Evolutionary conservation across 2,888 invertebrate species (phyloP).

Genomic region (Punctoribates punctum): DNA sequence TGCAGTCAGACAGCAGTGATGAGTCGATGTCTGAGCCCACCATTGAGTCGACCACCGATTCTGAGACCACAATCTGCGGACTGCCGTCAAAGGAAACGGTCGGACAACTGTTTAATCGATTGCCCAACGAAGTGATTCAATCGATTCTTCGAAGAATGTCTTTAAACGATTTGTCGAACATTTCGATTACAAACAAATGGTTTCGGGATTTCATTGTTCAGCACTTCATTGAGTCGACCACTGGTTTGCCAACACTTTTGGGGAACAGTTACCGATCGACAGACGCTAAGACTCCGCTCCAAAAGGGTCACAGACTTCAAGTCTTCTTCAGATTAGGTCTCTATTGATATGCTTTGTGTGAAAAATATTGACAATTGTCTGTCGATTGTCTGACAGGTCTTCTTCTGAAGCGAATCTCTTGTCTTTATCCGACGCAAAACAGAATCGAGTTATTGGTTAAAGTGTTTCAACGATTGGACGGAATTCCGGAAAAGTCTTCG

Average conservation of each 20-base stretch:
- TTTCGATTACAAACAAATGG: slow-evolving; percentile 31
- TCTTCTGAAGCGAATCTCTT: slow-evolving; percentile 25
- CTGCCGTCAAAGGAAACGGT: background rate
- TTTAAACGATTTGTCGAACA: slow-evolving; percentile 12
- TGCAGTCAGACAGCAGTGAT: too few relatives aligned
- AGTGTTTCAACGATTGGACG: background rate
- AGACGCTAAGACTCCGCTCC: background rate
- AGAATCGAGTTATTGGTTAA: slow-evolving; percentile 12
- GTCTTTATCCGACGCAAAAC: slow-evolving; percentile 22
- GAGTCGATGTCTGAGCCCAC: too few relatives aligned
- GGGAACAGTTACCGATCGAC: background rate
- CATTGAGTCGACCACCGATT: too few relatives aligned
- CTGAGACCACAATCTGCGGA: too few relatives aligned
- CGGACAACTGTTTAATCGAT: background rate
- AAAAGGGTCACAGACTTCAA: background rate
- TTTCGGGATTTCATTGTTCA: slow-evolving; percentile 31
- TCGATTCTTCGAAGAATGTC: background rate
- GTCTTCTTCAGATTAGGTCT: slow-evolving; percentile 3
- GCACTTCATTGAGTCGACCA: background rate
- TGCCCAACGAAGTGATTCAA: slow-evolving; percentile 27
- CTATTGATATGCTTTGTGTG: background rate
- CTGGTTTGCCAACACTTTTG: slow-evolving; percentile 27
- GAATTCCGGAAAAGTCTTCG: background rate
- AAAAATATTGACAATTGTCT: background rate
- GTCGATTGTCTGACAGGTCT: slow-evolving; percentile 9